phyloP scores from a whole-genome alignment of 2,888 invertebrate species.

The Eilema depressum region DNA sequence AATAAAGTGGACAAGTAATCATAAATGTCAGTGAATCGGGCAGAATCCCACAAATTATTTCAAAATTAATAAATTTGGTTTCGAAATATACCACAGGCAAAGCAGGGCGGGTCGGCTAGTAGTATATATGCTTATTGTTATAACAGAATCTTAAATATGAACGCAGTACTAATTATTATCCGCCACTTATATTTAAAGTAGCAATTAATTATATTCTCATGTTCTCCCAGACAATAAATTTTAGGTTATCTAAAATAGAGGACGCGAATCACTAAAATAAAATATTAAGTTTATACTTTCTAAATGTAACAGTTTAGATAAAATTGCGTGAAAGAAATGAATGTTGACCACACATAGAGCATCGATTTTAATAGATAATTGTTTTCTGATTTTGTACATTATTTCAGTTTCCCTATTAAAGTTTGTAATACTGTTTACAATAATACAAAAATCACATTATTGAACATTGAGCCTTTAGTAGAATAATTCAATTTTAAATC shows the following conservation, averaged over 20 bases:
- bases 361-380: background rate
- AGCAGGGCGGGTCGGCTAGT: too few relatives aligned
- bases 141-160: background rate
- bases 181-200: constrained; percentile 40
- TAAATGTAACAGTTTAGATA: background rate
- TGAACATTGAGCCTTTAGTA: constrained; percentile 20
- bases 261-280: constrained; percentile 36
- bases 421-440: background rate
- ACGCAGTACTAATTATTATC: background rate
- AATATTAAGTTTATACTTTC: background rate
- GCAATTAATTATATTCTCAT: constrained; percentile 45
- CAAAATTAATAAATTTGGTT: too few relatives aligned
- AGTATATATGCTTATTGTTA: background rate
- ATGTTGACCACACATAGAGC: background rate
- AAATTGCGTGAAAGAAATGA: background rate
- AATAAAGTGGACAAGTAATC: too few relatives aligned
- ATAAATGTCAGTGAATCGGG: too few relatives aligned
- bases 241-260: constrained; percentile 46
- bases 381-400: background rate
- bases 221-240: constrained; percentile 45
- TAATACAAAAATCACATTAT: constrained; percentile 9
- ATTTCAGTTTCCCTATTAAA: background rate
- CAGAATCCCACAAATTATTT: too few relatives aligned
- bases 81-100: too few relatives aligned
- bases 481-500: constrained; percentile 35